Base-by-base conservation (phyloP, 2,113 vertebrate species). In the Takifugu bimaculatus region DNA sequence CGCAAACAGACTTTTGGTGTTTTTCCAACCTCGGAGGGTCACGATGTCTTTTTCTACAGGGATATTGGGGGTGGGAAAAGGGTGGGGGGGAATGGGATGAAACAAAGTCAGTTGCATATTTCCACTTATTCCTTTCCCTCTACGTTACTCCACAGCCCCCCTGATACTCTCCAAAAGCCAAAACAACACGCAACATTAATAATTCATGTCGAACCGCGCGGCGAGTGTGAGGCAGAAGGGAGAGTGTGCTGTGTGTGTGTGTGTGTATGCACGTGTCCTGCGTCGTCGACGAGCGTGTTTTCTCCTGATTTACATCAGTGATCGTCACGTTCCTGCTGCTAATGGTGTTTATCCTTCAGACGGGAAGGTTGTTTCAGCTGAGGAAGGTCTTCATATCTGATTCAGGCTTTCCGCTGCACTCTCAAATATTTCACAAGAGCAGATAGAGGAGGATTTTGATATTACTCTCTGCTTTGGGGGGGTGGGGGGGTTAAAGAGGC, bases 161-260 rank as follows among this genome's bases (percentile, higher is more conserved):
- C 47, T 61, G 78, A 80, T 57, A 77, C 70, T 74, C 44, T 26
- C 63, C 26, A 54, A 74, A 81, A 65, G 66, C 62, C 74, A 77
- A 80, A 79, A 80, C 70, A 78, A 75, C 74, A 72, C 60, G 26
- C 39, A 55, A 57, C 71, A 78, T 85, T 68, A 75, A 81, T 85
- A 77, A 88, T 86, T 81, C 70, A 83, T 74, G 55, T 42, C 50
- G 56, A 56, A 50, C 72, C 73, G 53, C 42, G 57, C 55, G 60
- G 70, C 43, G 54, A 68, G 54, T 66, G 55, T 63, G 53, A 72
- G 54, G 51, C 13, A 26, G 44, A 32, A 54, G 42, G n/a, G 60
- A 11, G 14, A 4, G 3, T 13, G 29, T 12, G 32, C 63, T 47
- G 50, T 13, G 26, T 44, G 49, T 47, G 57, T 62, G 53, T 49